Conservation (phyloP, 2,113 vertebrate species). For the Menura novaehollandiae region DNA sequence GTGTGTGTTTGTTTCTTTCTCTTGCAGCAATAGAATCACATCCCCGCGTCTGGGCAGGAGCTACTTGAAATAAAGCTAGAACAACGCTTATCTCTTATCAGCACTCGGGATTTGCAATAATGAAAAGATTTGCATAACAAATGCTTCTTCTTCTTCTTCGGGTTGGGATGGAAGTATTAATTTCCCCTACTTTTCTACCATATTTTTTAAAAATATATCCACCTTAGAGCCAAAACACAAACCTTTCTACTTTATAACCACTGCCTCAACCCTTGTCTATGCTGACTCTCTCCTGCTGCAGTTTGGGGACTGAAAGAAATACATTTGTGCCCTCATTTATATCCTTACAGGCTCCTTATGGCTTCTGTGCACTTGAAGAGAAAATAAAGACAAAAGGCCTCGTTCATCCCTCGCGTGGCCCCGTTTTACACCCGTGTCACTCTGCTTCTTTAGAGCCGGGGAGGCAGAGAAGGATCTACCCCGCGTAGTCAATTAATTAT, state of each 20-base stretch:
- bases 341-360: background rate
- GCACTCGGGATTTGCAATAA: constrained; percentile 65
- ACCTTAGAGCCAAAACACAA: background rate
- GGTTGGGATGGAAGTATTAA: constrained; percentile 60
- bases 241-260: background rate
- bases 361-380: background rate
- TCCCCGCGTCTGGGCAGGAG: constrained; percentile 6
- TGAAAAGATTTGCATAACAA: constrained; percentile 74
- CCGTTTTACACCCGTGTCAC: background rate
- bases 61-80: constrained; percentile 58
- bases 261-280: background rate
- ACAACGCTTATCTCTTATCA: constrained; percentile 69
- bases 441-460: background rate
- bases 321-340: background rate
- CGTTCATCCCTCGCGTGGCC: background rate
- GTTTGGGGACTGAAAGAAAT: background rate
- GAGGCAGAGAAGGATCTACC: constrained; percentile 1
- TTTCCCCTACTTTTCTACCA: constrained; percentile 36
- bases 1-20: constrained; percentile 41
- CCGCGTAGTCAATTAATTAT: constrained; percentile 10
- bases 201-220: background rate
- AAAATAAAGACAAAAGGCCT: constrained; percentile 19
- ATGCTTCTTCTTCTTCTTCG: constrained; percentile 52
- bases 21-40: constrained; percentile 6
- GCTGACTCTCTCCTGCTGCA: background rate